A percentile compares a stretch with the other conserved stretches of the same genome.
Conservation (phyloP, 2,888 invertebrate genomes). For the Gnatocerus cornutus region DNA sequence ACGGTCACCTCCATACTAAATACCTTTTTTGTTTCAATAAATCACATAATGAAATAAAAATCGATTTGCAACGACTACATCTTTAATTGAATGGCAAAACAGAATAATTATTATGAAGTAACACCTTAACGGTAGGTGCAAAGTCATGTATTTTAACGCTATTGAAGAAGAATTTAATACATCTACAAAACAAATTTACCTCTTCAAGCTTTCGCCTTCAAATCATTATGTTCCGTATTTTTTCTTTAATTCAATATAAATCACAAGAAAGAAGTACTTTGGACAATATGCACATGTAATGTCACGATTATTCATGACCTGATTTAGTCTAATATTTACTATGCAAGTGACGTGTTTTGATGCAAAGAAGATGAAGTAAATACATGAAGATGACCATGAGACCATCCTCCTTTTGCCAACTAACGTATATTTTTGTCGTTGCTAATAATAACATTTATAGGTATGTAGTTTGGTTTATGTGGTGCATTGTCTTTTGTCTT, state of each 20-base stretch:
- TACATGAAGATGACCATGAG: constrained; percentile 37
- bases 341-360: constrained; percentile 27
- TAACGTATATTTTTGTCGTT: constrained; percentile 24
- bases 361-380: constrained; percentile 21
- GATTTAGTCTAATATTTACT: constrained; percentile 12
- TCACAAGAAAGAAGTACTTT: neutral
- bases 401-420: constrained; percentile 46
- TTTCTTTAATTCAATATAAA: neutral
- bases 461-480: constrained; percentile 39
- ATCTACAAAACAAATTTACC: constrained; percentile 16
- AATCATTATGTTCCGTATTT: neutral
- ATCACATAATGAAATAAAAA: neutral
- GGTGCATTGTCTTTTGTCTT: constrained; percentile 51
- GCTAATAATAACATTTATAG: constrained; percentile 13
- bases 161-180: constrained; percentile 29
- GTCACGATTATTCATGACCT: constrained; percentile 15
- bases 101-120: constrained; percentile 14
- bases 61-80: constrained; percentile 6
- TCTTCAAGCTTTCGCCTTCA: neutral
- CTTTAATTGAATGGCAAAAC: constrained; percentile 18
- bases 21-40: neutral
- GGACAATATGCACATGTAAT: neutral
- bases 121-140: constrained; percentile 28
- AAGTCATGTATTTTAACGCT: constrained; percentile 43
- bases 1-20: no score